These are phyloP conservation scores for Muscicapa striata DNA, from an alignment of 2,797 vertebrate genomes.

Conservation along the genomic window DNA sequence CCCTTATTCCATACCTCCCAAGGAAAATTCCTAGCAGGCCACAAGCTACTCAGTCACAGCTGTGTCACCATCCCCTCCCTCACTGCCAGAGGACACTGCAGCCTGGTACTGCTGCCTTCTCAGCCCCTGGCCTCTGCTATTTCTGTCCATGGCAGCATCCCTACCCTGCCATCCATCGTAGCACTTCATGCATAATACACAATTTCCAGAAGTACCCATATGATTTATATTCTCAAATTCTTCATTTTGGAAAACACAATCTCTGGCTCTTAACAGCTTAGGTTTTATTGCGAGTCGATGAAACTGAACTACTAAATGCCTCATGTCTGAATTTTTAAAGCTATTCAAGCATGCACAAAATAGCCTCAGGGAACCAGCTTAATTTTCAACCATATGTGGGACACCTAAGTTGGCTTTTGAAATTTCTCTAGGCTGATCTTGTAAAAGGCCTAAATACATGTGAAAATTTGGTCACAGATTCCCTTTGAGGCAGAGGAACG, in stretches of 20 bases:
- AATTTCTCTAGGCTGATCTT: background rate
- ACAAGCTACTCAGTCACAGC: background rate
- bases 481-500: background rate
- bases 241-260: background rate
- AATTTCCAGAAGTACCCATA: background rate
- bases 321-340: background rate
- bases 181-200: background rate
- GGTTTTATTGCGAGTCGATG: background rate
- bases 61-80: background rate
- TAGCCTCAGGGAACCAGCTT: background rate
- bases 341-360: background rate
- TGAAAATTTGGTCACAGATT: background rate
- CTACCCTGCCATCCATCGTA: background rate
- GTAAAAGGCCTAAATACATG: background rate
- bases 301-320: background rate
- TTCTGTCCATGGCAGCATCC: background rate
- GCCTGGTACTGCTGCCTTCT: background rate
- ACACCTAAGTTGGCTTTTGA: background rate
- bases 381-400: background rate
- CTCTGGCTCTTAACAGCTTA: background rate
- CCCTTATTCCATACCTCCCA: fast-evolving
- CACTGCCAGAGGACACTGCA: background rate
- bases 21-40: background rate
- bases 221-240: background rate
- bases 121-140: background rate